Evolutionary conservation across 2,113 vertebrate genomes (phyloP).

Genomic region (Antidorcas marsupialis): DNA sequence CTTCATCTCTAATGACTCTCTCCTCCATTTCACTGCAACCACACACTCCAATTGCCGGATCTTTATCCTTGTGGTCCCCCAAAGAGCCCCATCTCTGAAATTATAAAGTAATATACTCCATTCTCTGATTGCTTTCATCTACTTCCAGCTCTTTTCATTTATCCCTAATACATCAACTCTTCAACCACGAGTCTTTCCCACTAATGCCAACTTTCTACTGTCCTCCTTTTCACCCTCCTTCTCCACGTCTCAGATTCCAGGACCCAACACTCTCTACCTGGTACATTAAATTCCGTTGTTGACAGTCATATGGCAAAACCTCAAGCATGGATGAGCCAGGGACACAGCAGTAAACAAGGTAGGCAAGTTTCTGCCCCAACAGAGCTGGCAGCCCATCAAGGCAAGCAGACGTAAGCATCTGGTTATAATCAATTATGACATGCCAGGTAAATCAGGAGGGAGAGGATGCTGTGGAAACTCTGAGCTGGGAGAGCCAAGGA

Average conservation of each 20-base stretch:
- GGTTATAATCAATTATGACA: neutral
- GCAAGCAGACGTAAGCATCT: neutral
- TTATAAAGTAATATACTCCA: neutral
- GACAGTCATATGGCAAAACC: neutral
- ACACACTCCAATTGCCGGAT: neutral
- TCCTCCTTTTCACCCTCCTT: neutral
- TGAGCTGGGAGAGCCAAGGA: neutral
- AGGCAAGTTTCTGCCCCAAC: neutral
- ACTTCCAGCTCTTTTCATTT: neutral
- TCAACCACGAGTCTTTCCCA: neutral
- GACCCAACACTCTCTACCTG: neutral
- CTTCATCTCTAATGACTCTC: neutral
- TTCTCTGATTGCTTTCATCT: neutral
- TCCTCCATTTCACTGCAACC: neutral
- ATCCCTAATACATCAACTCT: neutral
- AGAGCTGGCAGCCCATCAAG: neutral
- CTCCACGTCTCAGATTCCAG: neutral
- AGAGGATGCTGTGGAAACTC: neutral
- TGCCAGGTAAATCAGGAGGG: neutral
- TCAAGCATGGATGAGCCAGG: neutral
- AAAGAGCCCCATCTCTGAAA: neutral
- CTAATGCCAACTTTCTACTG: neutral
- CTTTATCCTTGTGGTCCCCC: neutral
- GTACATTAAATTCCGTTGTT: neutral
- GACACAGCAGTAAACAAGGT: neutral